Evolutionary conservation across 2,888 invertebrate species (phyloP), one percentile per base, ranked within the genome.

Genomic region (Drosophila macrothrix): DNA sequence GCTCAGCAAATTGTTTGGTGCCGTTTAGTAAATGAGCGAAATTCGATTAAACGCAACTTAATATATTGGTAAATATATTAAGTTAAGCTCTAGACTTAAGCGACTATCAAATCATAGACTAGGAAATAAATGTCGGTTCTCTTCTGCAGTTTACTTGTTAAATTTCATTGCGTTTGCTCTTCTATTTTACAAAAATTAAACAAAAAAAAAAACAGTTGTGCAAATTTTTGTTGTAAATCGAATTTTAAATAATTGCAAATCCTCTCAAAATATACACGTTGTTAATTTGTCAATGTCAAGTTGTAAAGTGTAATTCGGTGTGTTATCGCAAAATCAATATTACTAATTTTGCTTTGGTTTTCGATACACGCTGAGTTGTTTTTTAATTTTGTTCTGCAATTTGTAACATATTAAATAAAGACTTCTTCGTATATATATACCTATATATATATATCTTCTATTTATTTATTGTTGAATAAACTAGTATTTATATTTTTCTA

Each of bases 261-360:
- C 14, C 22, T 16, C 16, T 0, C 9, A 25, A 46, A 16, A 46
- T 25, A 9, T 25, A 2, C 12, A 33, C 22, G 3, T 12, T 49
- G 2, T 14, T 49, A 1, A 1, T 3, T 4, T 16, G 19, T 4
- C 7, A 31, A 46, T 50, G 52, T 53, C 7, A 49, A 54, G 71
- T 75, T 78, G 82, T 63, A 31, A 31, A n/a, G 43, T 69, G 39
- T 9, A 58, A 25, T 62, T 53, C 25, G 31, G 22, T 35, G 33
- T 39, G 59, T 16, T 59, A 73, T 70, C 72, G 86, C 69, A 85
- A 88, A 85, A 85, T 85, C 85, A 85, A 85, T 85, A 90, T 72
- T 76, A 82, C 73, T 90, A 82, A 90, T 90, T 85, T 84, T 82
- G 82, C 88, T 82, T 79, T 77, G 75, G 61, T 60, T 69, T 73